Conservation (phyloP, 2,113 vertebrate species). For the Strix uralensis region DNA sequence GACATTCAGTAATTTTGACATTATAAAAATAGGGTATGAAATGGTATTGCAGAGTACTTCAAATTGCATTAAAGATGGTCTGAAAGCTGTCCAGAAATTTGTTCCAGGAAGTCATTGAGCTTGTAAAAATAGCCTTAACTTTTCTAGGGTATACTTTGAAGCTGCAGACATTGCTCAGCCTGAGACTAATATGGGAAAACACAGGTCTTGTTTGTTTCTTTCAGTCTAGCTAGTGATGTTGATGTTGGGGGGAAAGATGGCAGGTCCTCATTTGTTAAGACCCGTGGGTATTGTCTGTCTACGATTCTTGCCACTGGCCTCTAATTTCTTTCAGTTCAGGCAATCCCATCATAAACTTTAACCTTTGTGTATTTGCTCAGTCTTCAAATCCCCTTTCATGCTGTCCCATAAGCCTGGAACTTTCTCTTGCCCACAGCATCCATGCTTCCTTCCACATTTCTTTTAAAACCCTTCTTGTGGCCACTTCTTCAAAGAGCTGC, state of each 20-base stretch:
- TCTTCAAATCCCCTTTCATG: background rate
- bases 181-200: background rate
- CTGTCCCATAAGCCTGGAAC: background rate
- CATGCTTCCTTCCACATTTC: background rate
- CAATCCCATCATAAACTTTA: background rate
- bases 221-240: background rate
- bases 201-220: background rate
- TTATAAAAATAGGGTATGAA: slow-evolving; percentile 21
- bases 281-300: background rate
- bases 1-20: background rate
- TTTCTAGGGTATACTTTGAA: background rate
- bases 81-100: slow-evolving; percentile 32
- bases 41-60: background rate
- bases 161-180: background rate
- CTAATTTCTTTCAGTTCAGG: background rate
- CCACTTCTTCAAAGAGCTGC: background rate
- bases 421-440: background rate
- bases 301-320: background rate
- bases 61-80: background rate
- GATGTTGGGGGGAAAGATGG: background rate
- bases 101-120: background rate
- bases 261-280: background rate
- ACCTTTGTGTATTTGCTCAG: background rate
- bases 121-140: slow-evolving; percentile 28
- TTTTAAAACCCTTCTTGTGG: background rate